Evolutionary conservation across 2,113 vertebrate species (phyloP).

Genomic region (Actinemys pallida): DNA sequence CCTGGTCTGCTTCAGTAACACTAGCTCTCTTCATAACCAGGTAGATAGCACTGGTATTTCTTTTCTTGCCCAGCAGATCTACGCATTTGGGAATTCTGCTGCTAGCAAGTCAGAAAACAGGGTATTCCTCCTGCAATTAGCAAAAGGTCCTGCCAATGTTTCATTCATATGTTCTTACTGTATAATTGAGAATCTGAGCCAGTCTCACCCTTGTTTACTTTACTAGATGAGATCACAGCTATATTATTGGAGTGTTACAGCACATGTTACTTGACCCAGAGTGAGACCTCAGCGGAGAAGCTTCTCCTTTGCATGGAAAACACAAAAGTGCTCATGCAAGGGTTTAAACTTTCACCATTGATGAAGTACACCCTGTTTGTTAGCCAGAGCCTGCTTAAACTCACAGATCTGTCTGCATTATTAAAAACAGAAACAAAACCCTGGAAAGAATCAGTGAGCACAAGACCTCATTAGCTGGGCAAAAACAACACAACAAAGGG

Average conservation of each 20-base stretch:
- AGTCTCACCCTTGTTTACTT: not conserved
- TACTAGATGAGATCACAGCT: not conserved
- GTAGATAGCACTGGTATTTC: accelerated
- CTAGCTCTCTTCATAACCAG: accelerated
- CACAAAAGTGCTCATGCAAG: not conserved
- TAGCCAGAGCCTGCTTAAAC: not conserved
- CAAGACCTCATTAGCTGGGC: not conserved
- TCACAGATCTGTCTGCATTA: not conserved
- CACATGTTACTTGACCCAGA: not conserved
- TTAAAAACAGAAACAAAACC: conserved; percentile 35
- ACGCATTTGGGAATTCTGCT: accelerated
- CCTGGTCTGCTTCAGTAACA: no score
- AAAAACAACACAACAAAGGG: no score
- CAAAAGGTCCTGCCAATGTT: accelerated
- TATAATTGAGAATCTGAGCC: accelerated
- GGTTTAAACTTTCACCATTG: not conserved
- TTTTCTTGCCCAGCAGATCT: not conserved
- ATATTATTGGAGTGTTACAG: not conserved
- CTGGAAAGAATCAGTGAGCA: conserved; percentile 11
- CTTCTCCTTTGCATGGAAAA: conserved; percentile 10
- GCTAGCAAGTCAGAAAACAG: not conserved
- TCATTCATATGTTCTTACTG: not conserved
- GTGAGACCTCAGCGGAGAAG: not conserved
- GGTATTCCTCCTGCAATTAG: accelerated
- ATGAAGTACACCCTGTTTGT: conserved; percentile 6